Percentiles rank a stretch among this genome's conserved stretches.
Conservation (phyloP, 2,888 invertebrate species). For the Brachyptera putata region DNA sequence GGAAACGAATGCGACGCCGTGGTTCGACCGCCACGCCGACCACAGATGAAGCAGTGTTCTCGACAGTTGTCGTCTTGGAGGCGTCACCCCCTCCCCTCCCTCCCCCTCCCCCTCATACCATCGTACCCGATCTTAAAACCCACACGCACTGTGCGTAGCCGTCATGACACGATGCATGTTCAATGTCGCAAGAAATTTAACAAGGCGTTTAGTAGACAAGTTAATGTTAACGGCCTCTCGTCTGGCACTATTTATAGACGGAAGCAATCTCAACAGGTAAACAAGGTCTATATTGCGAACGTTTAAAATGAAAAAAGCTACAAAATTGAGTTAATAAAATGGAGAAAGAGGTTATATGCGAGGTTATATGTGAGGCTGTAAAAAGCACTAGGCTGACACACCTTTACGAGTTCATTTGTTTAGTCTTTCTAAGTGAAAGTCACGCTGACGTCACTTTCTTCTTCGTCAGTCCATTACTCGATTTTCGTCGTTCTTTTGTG, state of each 20-base stretch:
- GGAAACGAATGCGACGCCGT: background rate
- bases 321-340: no score
- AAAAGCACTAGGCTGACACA: no score
- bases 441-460: no score
- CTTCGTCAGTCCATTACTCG: no score
- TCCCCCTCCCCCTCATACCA: background rate
- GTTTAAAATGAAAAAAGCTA: no score
- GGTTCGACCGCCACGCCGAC: slow-evolving; percentile 3
- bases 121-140: no score
- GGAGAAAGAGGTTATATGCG: no score
- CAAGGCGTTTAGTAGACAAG: background rate
- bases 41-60: background rate
- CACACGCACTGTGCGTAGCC: background rate
- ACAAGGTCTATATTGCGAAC: no score
- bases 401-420: no score
- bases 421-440: no score
- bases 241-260: background rate
- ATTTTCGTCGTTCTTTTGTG: no score
- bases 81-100: background rate
- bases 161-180: background rate
- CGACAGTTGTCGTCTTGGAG: background rate
- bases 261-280: background rate
- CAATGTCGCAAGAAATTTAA: background rate
- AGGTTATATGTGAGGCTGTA: no score
- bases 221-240: background rate